phyloP scores from a whole-genome alignment of 2,888 invertebrate species.

The Dermolepida albohirtum region DNA sequence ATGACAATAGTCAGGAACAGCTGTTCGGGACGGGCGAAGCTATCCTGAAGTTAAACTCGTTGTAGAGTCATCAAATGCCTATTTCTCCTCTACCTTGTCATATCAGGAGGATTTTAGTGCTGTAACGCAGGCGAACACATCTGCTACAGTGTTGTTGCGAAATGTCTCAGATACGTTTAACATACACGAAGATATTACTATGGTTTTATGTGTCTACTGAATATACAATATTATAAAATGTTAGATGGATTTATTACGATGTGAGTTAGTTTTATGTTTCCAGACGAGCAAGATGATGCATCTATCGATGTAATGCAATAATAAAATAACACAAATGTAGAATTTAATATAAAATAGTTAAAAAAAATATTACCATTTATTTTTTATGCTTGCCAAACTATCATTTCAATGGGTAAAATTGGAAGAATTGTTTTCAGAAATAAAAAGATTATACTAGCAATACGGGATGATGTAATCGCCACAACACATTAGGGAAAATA shows the following conservation, averaged over 20 bases:
- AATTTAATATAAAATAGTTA: too few relatives aligned
- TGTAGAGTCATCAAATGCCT: constrained; percentile 38
- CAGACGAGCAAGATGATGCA: too few relatives aligned
- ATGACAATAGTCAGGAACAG: constrained; percentile 37
- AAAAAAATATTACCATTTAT: too few relatives aligned
- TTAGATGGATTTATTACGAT: constrained; percentile 7
- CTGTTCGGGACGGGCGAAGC: constrained; percentile 29
- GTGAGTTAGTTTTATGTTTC: neutral
- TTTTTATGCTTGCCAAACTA: too few relatives aligned
- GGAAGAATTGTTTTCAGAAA: too few relatives aligned
- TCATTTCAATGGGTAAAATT: too few relatives aligned
- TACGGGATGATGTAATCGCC: too few relatives aligned
- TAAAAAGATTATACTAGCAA: too few relatives aligned
- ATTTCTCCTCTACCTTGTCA: constrained; percentile 11
- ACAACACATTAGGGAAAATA: too few relatives aligned
- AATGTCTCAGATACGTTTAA: constrained; percentile 4
- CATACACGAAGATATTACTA: neutral
- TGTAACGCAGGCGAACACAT: constrained; percentile 12
- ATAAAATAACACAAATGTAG: too few relatives aligned
- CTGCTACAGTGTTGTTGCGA: constrained; percentile 3
- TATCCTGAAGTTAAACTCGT: constrained; percentile 32
- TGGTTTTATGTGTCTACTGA: constrained; percentile 11
- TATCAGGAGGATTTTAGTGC: constrained; percentile 19
- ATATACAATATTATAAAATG: neutral
- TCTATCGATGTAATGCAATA: too few relatives aligned